Percentiles rank a stretch among this genome's conserved stretches.
phyloP scores from a whole-genome alignment of 2,888 invertebrate species.

The Dendrolimus pini region DNA sequence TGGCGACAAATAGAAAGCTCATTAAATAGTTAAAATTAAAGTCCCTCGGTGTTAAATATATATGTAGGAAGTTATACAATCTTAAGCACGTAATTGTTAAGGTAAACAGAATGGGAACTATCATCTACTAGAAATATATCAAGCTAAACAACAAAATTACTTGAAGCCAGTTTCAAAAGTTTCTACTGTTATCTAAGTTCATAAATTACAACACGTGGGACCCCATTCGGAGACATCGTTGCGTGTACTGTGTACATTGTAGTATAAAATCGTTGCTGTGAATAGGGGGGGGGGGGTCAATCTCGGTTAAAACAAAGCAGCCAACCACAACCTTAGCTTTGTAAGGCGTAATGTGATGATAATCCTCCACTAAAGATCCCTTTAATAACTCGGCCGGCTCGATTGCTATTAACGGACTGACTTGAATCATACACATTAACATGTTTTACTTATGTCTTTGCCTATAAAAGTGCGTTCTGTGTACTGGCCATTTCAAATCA shows the following conservation, averaged over 20 bases:
- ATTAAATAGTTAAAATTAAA: neutral
- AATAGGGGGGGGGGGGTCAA: conserved; percentile 23
- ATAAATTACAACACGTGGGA: conserved; percentile 3
- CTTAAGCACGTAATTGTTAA: no score
- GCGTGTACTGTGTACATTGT: neutral
- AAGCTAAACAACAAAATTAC: neutral
- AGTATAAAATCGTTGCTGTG: conserved; percentile 5
- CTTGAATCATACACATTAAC: no score
- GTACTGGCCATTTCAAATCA: no score
- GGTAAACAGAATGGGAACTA: no score
- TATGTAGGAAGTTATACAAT: neutral
- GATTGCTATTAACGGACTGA: neutral
- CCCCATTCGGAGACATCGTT: conserved; percentile 1
- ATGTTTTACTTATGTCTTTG: no score
- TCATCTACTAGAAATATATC: neutral
- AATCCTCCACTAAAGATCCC: conserved; percentile 25
- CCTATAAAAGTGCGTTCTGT: no score
- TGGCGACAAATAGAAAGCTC: neutral
- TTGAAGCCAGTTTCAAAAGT: conserved; percentile 3
- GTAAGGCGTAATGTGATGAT: conserved; percentile 41
- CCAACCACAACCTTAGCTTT: conserved; percentile 29
- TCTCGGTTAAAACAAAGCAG: conserved; percentile 38
- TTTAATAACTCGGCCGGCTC: conserved; percentile 20
- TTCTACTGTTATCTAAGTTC: conserved; percentile 3
- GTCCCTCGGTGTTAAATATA: neutral